These are phyloP conservation scores for Alexandromys fortis DNA, from an alignment of 2,113 vertebrate species.

Conservation along the genomic window DNA sequence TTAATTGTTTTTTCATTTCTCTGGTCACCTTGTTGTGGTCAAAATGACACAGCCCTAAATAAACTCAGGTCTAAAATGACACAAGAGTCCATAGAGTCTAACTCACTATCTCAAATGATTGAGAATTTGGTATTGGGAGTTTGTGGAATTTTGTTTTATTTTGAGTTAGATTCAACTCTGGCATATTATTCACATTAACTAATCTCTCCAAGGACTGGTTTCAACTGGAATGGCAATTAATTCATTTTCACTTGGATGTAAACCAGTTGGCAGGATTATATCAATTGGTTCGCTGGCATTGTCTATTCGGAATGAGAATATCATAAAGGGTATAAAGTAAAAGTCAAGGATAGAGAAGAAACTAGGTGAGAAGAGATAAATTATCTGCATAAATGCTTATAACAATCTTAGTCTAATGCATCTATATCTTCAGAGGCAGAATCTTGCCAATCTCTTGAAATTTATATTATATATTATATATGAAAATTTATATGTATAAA, in stretches of 20 bases:
- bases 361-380: neutral
- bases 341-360: neutral
- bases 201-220: constrained; percentile 9
- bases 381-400: neutral
- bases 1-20: neutral
- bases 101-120: neutral
- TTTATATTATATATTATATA: neutral
- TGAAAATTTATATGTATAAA: neutral
- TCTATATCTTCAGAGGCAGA: neutral
- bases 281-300: neutral
- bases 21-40: neutral
- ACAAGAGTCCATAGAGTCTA: neutral
- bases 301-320: neutral
- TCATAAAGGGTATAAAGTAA: neutral
- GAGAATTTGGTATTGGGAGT: neutral
- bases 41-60: neutral
- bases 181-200: neutral
- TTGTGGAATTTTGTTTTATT: constrained; percentile 28
- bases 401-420: neutral
- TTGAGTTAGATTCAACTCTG: neutral
- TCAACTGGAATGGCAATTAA: neutral
- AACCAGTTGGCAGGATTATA: neutral
- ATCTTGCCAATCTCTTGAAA: neutral
- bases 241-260: constrained; percentile 11
- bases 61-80: neutral